Evolutionary conservation across 1,140 invertebrate species (phyloP), one percentile per base, ranked within the genome.

Genomic region (Caerostris extrusa): DNA sequence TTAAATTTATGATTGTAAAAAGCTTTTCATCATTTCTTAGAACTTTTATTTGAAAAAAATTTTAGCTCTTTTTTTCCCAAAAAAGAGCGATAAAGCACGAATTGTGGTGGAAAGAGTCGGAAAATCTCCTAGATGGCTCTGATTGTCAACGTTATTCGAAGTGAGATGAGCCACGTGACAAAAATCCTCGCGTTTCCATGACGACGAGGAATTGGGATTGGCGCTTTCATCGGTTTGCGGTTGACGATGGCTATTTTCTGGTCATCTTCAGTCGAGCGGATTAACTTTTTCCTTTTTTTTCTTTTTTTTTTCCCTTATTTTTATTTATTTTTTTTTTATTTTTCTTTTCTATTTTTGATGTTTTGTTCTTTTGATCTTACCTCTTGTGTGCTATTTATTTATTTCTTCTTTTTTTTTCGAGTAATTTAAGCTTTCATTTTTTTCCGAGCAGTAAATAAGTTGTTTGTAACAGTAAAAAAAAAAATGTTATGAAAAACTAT

Each of bases 181-280:
- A 91, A 91, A 91, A 91, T 91, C 90, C 90, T 64, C 90, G 77
- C 81, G 90, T 91, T 83, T 56, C 58, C 53, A 91, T 83, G 90
- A 57, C 69, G 57, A 91, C 90, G 56, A 77, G 77, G 90, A 91
- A 91, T 83, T 64, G 90, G 90, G 69, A 82, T 91, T 81, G 90
- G 58, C 69, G 69, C 69, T 91, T 91, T 91, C 90, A 91, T 83
- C 90, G 81, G 90, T 91, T 91, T 83, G 90, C 90, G 90, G 90
- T 91, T 83, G 90, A 83, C 34, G 90, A 91, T 91, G 90, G 90
- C 90, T 91, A 91, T 77, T 91, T 91, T 91, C 69, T 91, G 90
- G 90, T 91, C 90, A 91, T 91, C 90, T 34, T 50, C 55, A 60
- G 19, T 77, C 90, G 71, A 83, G 60, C 90, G 90, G 90, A 91